Base-by-base conservation (phyloP, 2,797 vertebrate genomes). In the Sandelia bainsii region DNA sequence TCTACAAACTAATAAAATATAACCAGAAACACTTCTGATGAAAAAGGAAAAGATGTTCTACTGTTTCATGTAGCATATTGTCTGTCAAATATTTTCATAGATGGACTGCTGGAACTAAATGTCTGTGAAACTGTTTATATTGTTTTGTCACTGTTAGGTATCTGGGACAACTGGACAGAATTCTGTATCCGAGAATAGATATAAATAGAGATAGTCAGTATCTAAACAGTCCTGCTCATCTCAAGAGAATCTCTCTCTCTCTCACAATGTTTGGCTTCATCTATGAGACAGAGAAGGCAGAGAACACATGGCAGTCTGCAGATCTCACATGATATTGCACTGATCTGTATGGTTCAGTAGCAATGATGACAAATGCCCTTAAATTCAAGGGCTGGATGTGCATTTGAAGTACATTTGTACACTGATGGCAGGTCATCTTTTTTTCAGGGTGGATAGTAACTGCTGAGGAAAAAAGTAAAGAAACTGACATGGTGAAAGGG, bases 341-440 rank as follows among this genome's bases (percentile, higher is more conserved):
- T 45, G 46, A 68, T 80, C 69, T 56, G 39, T 29, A 46, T 29
- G 52, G 54, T 54, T 68, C 39, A 73, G 29, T 61, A n/a, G 34
- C 34, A 69, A 50, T 54, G 23, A 63, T 60, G 48, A 62, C 59
- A 60, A 61, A 71, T 16, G 32, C 27, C 46, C 72, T 59, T 66
- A 62, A 39, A 65, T 64, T 37, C 34, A 13, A 8, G 8, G n/a
- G 27, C 54, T 49, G 40, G 23, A 17, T 51, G 51, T 69, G 64
- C 27, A 76, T 58, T n/a, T 10, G 19, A 12, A 22, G 20, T 44
- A 51, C 17, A 50, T 61, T 45, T 50, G 62, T 46, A 10, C 2
- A 1, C 22, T 42, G 64, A 62, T 40, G 17, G 34, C 45, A 40
- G 56, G 56, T 62, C 66, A 75, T 67, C 53, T 62, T 75, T 66